Percentiles rank a stretch among this genome's conserved stretches.
Conservation (phyloP, 64 coral and sea anemone genomes). For the Catalaphyllia jardinei region DNA sequence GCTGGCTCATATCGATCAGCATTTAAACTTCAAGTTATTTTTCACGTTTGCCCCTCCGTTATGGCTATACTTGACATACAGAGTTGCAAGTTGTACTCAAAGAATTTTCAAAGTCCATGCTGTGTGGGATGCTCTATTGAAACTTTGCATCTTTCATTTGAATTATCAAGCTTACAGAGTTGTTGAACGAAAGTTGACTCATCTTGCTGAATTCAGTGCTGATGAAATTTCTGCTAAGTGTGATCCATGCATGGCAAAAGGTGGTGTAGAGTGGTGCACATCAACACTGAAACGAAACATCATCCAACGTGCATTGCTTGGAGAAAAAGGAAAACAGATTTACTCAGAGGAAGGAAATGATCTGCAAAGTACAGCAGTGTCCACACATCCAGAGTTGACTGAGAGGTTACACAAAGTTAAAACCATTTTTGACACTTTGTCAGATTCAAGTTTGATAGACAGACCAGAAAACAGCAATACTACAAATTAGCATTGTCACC, state of each 20-base stretch:
- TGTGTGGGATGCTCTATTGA: constrained; percentile 35
- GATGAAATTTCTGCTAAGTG: constrained; percentile 79
- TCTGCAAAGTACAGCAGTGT: constrained; percentile 22
- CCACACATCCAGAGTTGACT: constrained; percentile 82
- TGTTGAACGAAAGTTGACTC: constrained; percentile 39
- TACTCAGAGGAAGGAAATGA: constrained; percentile 84
- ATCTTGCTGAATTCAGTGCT: constrained; percentile 75
- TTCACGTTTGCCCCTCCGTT: constrained; percentile 41
- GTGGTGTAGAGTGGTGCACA: constrained; percentile 74
- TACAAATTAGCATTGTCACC: no score
- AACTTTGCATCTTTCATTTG: constrained; percentile 43
- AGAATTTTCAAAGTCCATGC: constrained; percentile 37
- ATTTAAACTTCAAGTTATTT: constrained; percentile 46
- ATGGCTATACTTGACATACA: constrained; percentile 88
- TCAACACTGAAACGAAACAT: constrained; percentile 71
- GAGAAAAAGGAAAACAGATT: constrained; percentile 49
- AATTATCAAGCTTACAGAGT: constrained; percentile 47
- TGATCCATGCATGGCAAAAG: constrained; percentile 61
- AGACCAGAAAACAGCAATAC: not conserved
- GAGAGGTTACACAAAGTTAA: constrained; percentile 57
- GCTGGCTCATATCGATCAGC: constrained; percentile 70
- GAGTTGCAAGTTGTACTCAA: constrained; percentile 19
- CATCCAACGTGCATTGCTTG: constrained; percentile 57
- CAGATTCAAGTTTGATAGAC: not conserved
- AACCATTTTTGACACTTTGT: not conserved